Evolutionary conservation across 2,888 invertebrate genomes (phyloP).

Genomic region (Temnothorax rugatulus): DNA sequence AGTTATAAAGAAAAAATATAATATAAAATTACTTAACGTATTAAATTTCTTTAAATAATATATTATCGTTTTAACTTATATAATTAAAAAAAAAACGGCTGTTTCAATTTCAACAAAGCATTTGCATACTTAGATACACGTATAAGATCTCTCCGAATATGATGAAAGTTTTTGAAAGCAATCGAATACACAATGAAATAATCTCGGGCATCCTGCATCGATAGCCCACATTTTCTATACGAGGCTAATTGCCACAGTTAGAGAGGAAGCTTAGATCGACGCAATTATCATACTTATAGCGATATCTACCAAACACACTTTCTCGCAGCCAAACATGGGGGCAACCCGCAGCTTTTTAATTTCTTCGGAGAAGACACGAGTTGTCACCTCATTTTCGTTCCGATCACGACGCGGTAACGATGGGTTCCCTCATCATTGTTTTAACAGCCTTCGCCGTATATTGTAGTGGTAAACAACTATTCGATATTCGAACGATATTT

Average conservation of each 20-base stretch:
- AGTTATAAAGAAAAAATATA: neutral
- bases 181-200: neutral
- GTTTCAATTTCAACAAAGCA: neutral
- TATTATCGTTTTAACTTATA: neutral
- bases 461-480: conserved; percentile 61
- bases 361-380: conserved; percentile 46
- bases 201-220: conserved; percentile 3
- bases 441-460: conserved; percentile 44
- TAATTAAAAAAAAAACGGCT: neutral
- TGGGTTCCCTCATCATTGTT: conserved; percentile 61
- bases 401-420: conserved; percentile 60
- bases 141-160: conserved; percentile 1
- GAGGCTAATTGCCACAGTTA: conserved; percentile 25
- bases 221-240: conserved; percentile 49
- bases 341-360: conserved; percentile 72
- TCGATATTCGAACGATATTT: conserved; percentile 2
- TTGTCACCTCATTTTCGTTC: conserved; percentile 69
- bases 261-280: conserved; percentile 56
- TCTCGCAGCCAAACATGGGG: conserved; percentile 69
- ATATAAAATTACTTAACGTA: neutral
- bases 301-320: conserved; percentile 72
- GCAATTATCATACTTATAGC: conserved; percentile 61
- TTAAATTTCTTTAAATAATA: neutral
- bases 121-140: neutral
- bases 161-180: conserved; percentile 37